Conservation (phyloP, 2,113 vertebrate species). For the Aythya baeri region DNA sequence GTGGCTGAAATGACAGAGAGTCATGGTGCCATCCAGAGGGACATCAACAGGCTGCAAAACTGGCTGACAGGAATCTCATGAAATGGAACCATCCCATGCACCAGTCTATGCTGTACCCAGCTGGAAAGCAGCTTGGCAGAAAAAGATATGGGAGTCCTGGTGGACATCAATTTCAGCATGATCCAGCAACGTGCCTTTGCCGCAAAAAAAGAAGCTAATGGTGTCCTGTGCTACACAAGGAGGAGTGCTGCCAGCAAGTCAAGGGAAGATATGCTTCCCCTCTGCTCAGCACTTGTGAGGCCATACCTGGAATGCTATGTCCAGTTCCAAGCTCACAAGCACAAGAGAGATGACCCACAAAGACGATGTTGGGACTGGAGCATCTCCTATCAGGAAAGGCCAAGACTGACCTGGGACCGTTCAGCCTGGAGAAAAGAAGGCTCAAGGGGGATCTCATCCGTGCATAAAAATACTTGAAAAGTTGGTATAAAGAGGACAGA, state of each 20-base stretch:
- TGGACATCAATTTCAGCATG: background rate
- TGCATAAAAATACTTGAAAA: background rate
- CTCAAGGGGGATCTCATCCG: background rate
- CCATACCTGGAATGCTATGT: background rate
- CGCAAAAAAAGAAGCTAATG: no score
- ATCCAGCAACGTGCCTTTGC: background rate
- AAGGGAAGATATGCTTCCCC: background rate
- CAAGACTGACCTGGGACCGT: background rate
- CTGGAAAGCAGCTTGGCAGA: background rate
- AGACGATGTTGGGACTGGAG: background rate
- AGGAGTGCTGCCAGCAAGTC: background rate
- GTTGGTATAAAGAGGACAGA: background rate
- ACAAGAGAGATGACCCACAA: background rate
- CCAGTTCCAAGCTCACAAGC: background rate
- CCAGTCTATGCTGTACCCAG: background rate
- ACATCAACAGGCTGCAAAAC: background rate
- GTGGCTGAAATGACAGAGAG: fast-evolving
- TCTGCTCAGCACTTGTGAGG: background rate
- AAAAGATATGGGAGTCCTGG: fast-evolving
- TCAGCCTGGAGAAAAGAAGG: background rate
- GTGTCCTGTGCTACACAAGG: background rate
- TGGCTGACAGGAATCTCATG: background rate
- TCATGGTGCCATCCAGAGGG: background rate
- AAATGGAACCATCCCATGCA: background rate
- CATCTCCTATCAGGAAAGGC: background rate